These are phyloP conservation scores for Scartelaos histophorus DNA, from an alignment of 2,113 vertebrate species.

Conservation along the genomic window DNA sequence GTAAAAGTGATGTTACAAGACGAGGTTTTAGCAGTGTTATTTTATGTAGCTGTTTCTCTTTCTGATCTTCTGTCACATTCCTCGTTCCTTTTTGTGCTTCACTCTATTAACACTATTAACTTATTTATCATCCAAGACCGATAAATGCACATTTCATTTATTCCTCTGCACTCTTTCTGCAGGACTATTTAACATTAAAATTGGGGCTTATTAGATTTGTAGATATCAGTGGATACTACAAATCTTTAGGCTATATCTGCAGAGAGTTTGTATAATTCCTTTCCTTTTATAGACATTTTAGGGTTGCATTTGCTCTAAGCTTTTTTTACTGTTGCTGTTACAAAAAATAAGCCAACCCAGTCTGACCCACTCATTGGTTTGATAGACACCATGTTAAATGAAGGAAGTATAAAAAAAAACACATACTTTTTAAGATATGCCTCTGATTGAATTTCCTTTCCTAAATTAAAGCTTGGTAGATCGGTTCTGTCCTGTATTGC, in stretches of 20 bases:
- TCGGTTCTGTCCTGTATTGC: background rate
- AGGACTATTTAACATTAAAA: conserved; percentile 59
- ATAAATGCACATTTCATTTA: conserved; percentile 61
- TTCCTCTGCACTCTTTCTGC: conserved; percentile 29
- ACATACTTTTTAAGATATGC: too few relatives aligned
- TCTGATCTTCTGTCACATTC: too few relatives aligned
- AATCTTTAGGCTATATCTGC: conserved; percentile 45
- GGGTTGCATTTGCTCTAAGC: background rate
- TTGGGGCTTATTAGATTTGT: conserved; percentile 62
- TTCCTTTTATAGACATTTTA: background rate
- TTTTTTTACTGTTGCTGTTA: background rate
- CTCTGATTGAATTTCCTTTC: too few relatives aligned
- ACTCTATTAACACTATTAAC: conserved; percentile 60
- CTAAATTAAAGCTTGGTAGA: too few relatives aligned
- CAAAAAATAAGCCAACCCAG: background rate
- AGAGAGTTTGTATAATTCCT: conserved; percentile 31
- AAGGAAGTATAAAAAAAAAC: too few relatives aligned
- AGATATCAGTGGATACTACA: conserved; percentile 44
- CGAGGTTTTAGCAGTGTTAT: too few relatives aligned
- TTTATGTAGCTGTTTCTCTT: too few relatives aligned
- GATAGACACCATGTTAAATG: too few relatives aligned
- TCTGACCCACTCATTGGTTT: background rate
- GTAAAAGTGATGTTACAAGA: too few relatives aligned
- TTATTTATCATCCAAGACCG: too few relatives aligned
- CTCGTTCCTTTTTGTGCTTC: too few relatives aligned